phyloP scores from a whole-genome alignment of 2,113 vertebrate genomes.

The Anser cygnoides region DNA sequence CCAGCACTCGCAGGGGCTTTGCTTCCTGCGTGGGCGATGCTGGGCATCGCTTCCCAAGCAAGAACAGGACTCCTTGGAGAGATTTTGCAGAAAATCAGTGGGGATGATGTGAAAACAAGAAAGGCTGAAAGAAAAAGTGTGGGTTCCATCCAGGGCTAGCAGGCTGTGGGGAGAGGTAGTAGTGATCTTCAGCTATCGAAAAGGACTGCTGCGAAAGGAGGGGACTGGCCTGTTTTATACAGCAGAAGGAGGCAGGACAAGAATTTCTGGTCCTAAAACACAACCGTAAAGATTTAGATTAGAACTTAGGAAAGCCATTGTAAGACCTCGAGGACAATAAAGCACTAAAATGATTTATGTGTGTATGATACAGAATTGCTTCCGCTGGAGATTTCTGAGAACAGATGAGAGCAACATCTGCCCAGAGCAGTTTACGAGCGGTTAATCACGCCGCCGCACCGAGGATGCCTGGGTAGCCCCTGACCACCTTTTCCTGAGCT shows the following conservation, averaged over 20 bases:
- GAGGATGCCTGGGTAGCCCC: not conserved
- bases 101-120: not conserved
- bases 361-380: accelerated
- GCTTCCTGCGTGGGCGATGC: not conserved
- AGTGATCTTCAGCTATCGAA: accelerated
- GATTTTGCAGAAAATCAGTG: not conserved
- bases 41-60: not conserved
- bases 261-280: not conserved
- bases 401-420: not conserved
- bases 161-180: accelerated
- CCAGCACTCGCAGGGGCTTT: not conserved
- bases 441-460: accelerated
- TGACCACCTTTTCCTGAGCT: not conserved
- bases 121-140: not conserved
- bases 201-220: not conserved
- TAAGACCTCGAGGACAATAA: not conserved
- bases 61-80: accelerated
- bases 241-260: accelerated
- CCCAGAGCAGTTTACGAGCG: not conserved
- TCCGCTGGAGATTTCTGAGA: not conserved
- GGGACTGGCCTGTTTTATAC: not conserved
- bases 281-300: not conserved
- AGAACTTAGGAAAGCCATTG: not conserved
- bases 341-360: not conserved
- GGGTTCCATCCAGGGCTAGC: not conserved